These are phyloP conservation scores for Hydropotes inermis DNA, from an alignment of 2,113 vertebrate species.

Conservation along the genomic window DNA sequence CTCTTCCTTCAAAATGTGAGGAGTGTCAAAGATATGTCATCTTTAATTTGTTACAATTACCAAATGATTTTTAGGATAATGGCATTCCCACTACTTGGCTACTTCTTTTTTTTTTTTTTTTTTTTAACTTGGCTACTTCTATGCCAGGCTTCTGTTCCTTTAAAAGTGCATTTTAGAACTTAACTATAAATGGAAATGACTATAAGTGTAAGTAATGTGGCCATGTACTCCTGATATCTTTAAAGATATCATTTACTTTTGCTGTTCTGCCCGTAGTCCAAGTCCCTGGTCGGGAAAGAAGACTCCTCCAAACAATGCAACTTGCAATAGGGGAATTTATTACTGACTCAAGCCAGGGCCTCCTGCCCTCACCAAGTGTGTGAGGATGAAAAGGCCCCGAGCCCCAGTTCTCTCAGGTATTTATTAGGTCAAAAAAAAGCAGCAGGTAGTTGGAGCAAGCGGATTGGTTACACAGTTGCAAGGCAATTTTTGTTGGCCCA, in stretches of 20 bases:
- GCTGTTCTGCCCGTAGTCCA: too few species aligned
- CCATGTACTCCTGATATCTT: background rate
- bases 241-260: background rate
- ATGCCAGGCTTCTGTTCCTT: background rate
- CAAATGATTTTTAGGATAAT: background rate
- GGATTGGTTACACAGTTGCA: too few species aligned
- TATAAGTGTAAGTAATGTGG: background rate
- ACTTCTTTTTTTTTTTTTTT: background rate
- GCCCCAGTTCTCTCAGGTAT: too few species aligned
- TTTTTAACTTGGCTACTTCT: background rate
- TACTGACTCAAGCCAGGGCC: too few species aligned
- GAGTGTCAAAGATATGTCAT: background rate
- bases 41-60: background rate
- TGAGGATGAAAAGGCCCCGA: too few species aligned
- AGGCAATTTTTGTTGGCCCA: too few species aligned
- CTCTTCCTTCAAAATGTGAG: background rate
- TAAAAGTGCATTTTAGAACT: background rate
- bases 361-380: too few species aligned
- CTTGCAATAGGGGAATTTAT: too few species aligned
- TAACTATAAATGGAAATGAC: conserved; percentile 7
- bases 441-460: too few species aligned
- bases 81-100: background rate
- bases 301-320: too few species aligned
- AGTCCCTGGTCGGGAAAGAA: too few species aligned
- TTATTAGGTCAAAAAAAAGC: too few species aligned